Evolutionary conservation across 2,888 invertebrate genomes (phyloP).

Genomic region (Molanna angustata): DNA sequence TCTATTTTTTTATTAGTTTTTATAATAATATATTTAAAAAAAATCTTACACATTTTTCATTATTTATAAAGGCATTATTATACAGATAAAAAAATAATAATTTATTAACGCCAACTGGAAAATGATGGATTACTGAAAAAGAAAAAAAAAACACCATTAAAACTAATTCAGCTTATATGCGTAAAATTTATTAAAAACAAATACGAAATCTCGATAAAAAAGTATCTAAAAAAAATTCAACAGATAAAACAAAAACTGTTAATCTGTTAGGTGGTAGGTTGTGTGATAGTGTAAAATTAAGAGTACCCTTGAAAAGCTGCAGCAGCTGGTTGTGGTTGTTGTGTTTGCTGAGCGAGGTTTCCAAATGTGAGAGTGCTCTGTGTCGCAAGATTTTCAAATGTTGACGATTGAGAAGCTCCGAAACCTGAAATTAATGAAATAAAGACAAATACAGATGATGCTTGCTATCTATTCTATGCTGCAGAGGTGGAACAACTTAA

Average conservation of each 20-base stretch:
- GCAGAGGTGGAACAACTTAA: no score
- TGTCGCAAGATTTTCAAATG: constrained; percentile 61
- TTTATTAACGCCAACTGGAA: constrained; percentile 46
- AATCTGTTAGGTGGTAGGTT: background rate
- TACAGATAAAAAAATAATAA: background rate
- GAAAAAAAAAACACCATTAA: constrained; percentile 14
- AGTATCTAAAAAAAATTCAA: background rate
- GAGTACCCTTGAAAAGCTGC: constrained; percentile 47
- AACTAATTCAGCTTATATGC: no score
- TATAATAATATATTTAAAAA: no score
- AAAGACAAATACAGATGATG: no score
- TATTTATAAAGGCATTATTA: background rate
- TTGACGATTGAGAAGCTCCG: constrained; percentile 56
- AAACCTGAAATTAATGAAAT: constrained; percentile 41
- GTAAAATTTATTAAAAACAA: no score
- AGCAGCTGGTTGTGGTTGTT: constrained; percentile 30
- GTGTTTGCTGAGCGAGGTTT: constrained; percentile 58
- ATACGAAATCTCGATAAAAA: no score
- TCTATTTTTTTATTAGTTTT: no score
- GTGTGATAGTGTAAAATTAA: background rate
- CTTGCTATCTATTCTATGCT: no score
- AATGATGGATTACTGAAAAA: constrained; percentile 49
- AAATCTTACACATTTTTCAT: background rate
- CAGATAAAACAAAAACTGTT: background rate
- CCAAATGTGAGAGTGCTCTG: constrained; percentile 65